These are phyloP conservation scores for Rhopalosiphum maidis DNA, from an alignment of 1,140 invertebrate genomes.

Conservation along the genomic window DNA sequence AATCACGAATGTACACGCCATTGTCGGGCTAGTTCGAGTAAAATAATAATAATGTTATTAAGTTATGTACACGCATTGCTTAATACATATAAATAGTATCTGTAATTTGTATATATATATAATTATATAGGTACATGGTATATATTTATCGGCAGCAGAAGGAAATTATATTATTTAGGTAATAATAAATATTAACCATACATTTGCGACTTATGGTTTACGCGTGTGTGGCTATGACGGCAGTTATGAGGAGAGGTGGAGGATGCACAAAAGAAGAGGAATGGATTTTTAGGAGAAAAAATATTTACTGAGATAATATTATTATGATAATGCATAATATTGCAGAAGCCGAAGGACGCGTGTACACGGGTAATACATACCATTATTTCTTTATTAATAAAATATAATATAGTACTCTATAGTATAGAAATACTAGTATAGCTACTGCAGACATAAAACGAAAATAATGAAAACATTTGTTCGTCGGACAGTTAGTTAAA, in stretches of 20 bases:
- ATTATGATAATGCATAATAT: neutral
- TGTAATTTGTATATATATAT: neutral
- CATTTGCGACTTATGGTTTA: neutral
- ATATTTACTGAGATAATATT: neutral
- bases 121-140: neutral
- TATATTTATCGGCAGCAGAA: too few relatives aligned
- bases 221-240: neutral
- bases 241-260: neutral
- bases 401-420: too few relatives aligned
- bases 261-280: neutral
- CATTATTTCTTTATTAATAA: too few relatives aligned
- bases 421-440: too few relatives aligned
- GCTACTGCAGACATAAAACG: too few relatives aligned
- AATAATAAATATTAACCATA: neutral
- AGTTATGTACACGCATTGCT: neutral
- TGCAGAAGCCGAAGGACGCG: neutral
- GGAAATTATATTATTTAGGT: neutral
- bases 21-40: neutral
- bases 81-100: too few relatives aligned
- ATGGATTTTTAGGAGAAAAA: too few relatives aligned
- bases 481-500: too few relatives aligned
- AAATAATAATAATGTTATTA: neutral
- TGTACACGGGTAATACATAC: neutral
- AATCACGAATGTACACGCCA: neutral
- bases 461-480: too few relatives aligned